Evolutionary conservation across 1,140 invertebrate species (phyloP), one percentile per base, ranked within the genome.

Genomic region (Phortica variegata): DNA sequence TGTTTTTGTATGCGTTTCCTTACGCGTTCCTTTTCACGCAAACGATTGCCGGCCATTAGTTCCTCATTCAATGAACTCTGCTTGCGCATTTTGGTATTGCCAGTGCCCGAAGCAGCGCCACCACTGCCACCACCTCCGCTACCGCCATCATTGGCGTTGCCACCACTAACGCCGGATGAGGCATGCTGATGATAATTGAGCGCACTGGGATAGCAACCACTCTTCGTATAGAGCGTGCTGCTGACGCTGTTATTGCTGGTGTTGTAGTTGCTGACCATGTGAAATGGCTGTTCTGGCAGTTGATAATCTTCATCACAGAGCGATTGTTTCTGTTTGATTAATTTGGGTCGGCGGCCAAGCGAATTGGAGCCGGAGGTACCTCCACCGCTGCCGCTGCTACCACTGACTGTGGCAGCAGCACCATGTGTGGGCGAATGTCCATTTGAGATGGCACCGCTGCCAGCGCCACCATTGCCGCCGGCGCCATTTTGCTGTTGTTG

Each of bases 1-100:
- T 93, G 91, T 65, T 93, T 93, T 73, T 88, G 88, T 49, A 94
- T 91, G 62, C 91, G 90, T 55, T 87, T 85, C 39, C 87, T 82
- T n/a, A 93, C 82, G 20, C 82, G 80, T 70, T 93, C 89, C 60
- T 91, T 91, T 76, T 93, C 91, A 50, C 85, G 77, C 56, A 92
- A 73, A 50, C 91, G 79, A 60, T 93, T 90, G 12, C 83, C 83
- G 1, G 87, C 90, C 85, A 93, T 91, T 4, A 93, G 77, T 66
- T 93, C 90, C 73, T 94, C 91, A 70, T 93, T 93, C 50, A 94
- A 81, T 1, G 90, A 93, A 47, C 86, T 88, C 65, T 94, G 91
- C 63, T 94, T 93, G 44, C 89, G 82, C 12, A 91, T 8, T 48
- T 57, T 5, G 57, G 48, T 32, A 54, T 26, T n/a, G n/a, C n/a